Base-by-base conservation (phyloP, 1,140 invertebrate genomes). In the Araneus ventricosus region DNA sequence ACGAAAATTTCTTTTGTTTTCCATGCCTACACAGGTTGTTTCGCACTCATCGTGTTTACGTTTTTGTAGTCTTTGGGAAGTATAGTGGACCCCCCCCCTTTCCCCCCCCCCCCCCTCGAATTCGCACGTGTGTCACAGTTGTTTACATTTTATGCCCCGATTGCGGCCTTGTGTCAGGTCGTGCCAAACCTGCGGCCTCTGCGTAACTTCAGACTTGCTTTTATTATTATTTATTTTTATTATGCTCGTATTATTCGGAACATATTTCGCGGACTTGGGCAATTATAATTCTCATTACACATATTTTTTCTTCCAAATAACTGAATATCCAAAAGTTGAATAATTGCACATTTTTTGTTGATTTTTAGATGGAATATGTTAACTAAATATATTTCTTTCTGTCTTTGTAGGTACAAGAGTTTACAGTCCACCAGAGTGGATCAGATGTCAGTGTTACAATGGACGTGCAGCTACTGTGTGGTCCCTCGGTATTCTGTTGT, bases 341-440 rank as follows among this genome's bases (percentile, higher is more conserved):
- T n/a, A 27, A 85, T 59, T 87, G 8, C 27, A 22, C 17, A 34
- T 86, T 59, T 86, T 2, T n/a, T 39, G 34, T 70, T 24, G 24
- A 88, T n/a, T 86, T 22, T 39, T 8, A 1, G 8, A 52, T 63
- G 27, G 24, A 88, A 82, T n/a, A 52, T 92, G 22, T 90, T 57
- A 70, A 94, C n/a, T 67, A 8, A 30, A 14, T 27, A 67, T 67
- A 52, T 67, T 67, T 67, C n/a, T 1, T 94, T 95, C 95, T n/a
- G 93, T 95, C 96, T 96, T 96, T 95, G 14, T 94, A 96, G 96
- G 96, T 93, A 97, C 97, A 34, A 94, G 97, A 94, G 97, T 97
- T 10, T 97, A 97, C 95, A 96, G 96, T 94, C 97, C 97, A 45
- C 97, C 97, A 97, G 95, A n/a, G n/a, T 97, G 97, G 97, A 97